Base-by-base conservation (phyloP, 1,140 invertebrate species). In the Drosophila orena region DNA sequence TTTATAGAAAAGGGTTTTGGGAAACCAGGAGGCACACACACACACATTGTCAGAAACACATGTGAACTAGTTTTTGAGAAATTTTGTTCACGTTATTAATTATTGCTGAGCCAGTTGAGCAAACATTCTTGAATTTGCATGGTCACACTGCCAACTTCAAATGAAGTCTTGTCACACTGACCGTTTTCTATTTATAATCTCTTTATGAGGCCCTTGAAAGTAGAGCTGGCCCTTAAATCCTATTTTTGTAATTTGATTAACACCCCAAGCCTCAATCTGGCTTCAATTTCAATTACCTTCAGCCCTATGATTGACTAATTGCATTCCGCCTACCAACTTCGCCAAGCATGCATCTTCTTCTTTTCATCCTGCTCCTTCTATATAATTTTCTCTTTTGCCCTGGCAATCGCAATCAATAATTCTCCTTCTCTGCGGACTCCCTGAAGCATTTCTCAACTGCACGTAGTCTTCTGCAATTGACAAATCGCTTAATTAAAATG, bases 401-500 rank as follows among this genome's bases (percentile, higher is more conserved):
- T 17, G 35, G 15, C 62, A 56, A 64, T 64, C 30, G 59, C 64
- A 50, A 68, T 68, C 64, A 68, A 64, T 68, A 68, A 54, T 65
- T 38, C 42, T 53, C 40, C 22, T 68, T 30, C 61, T 38, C 40
- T 4, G 17, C n/a, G 50, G 38, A 56, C 34, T 47, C 42, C 64
- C 64, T 44, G 43, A 70, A 70, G 66, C 62, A 69, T 46, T 69
- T 46, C 60, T 53, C 64, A 66, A 52, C 44, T 27, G 44, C 24
- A 47, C 43, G 35, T 30, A 15, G 22, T 17, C 69, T 73, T 74
- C 62, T 44, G 34, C 53, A 64, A 81, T 81, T 89, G 84, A 89
- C 77, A 89, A 89, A 89, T 89, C 68, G 85, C 84, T 89, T 89
- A 89, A 89, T 89, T 89, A 89, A 89, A 89, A 89, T 80, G 65